Evolutionary conservation across 2,888 invertebrate genomes (phyloP).

Genomic region (Nomada fucata): DNA sequence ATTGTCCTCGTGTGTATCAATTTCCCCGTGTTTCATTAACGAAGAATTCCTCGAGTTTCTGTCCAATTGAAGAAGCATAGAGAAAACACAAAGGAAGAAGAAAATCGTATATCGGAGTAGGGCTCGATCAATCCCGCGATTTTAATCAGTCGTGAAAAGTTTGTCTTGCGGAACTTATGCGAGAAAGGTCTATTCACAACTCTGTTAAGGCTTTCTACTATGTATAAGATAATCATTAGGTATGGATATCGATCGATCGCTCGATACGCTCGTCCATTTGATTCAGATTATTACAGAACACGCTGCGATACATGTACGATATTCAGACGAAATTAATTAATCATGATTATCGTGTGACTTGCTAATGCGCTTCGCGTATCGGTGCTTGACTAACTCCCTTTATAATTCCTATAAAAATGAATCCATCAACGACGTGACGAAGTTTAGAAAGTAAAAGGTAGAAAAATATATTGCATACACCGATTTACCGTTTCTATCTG

Average conservation of each 20-base stretch:
- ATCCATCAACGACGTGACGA: constrained; percentile 46
- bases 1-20: constrained; percentile 29
- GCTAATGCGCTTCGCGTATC: constrained; percentile 62
- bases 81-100: not conserved
- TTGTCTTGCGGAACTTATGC: constrained; percentile 1
- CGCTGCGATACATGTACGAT: not conserved
- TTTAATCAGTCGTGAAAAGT: constrained; percentile 17
- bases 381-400: constrained; percentile 54
- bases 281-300: constrained; percentile 13
- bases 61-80: not conserved
- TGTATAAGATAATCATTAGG: constrained; percentile 13
- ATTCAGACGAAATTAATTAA: constrained; percentile 7
- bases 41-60: not conserved
- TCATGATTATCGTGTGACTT: constrained; percentile 42
- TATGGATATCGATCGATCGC: constrained; percentile 18
- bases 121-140: not conserved
- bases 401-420: constrained; percentile 46
- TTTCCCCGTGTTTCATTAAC: constrained; percentile 6
- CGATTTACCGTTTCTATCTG: constrained; percentile 49
- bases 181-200: constrained; percentile 15
- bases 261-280: constrained; percentile 13
- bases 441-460: constrained; percentile 74
- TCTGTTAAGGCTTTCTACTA: constrained; percentile 14
- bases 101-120: constrained; percentile 11
- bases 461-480: constrained; percentile 74